Conservation (phyloP, 1,140 invertebrate genomes). For the Caerostris extrusa region DNA sequence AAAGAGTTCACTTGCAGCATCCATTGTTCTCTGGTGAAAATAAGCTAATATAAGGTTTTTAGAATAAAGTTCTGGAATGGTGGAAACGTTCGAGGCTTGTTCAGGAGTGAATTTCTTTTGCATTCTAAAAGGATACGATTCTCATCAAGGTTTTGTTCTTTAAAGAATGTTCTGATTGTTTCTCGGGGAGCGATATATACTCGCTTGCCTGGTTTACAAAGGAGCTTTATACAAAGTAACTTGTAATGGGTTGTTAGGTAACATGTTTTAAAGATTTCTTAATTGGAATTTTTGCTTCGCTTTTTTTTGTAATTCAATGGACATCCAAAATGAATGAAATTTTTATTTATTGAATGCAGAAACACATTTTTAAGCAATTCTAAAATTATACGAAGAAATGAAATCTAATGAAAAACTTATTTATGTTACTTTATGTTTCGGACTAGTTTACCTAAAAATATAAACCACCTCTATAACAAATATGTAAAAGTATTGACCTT, state of each 20-base stretch:
- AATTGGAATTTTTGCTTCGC: too few species aligned
- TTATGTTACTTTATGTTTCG: too few species aligned
- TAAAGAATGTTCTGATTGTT: not conserved
- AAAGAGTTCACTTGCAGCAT: not conserved
- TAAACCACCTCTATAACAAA: too few species aligned
- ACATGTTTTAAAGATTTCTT: not conserved
- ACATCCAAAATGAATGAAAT: too few species aligned
- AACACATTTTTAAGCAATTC: too few species aligned
- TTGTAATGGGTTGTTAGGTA: not conserved
- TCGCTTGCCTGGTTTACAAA: not conserved
- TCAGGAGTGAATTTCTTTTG: conserved; percentile 14
- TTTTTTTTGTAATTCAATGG: too few species aligned
- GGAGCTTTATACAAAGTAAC: not conserved
- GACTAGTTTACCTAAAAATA: too few species aligned
- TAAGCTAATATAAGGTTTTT: not conserved
- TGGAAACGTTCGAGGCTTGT: not conserved
- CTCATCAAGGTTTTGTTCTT: not conserved
- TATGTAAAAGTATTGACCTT: too few species aligned
- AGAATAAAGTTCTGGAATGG: not conserved
- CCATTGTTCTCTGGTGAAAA: not conserved
- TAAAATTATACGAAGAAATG: too few species aligned
- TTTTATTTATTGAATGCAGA: too few species aligned
- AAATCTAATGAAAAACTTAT: too few species aligned
- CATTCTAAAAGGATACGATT: not conserved
- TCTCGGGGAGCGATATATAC: not conserved